Evolutionary conservation across 2,888 invertebrate species (phyloP).

Genomic region (Abrostola tripartita): DNA sequence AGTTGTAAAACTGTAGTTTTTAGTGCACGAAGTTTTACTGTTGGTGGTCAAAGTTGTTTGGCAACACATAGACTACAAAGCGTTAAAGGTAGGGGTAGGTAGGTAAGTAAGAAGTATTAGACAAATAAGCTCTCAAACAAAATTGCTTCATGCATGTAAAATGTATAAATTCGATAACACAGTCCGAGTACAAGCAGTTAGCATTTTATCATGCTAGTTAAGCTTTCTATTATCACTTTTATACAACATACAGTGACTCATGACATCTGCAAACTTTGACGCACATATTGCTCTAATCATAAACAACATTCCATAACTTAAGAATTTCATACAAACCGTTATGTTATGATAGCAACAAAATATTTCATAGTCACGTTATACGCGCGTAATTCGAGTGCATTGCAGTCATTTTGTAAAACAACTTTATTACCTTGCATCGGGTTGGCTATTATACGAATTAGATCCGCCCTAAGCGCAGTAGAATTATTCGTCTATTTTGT

Average conservation of each 20-base stretch:
- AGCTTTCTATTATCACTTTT: too few relatives aligned
- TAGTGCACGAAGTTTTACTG: too few relatives aligned
- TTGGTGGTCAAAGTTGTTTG: too few relatives aligned
- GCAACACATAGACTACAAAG: too few relatives aligned
- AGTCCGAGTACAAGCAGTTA: too few relatives aligned
- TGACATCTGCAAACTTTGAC: slow-evolving; percentile 8
- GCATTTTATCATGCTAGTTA: too few relatives aligned
- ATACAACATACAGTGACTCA: neutral
- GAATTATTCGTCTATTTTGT: neutral
- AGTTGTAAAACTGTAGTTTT: too few relatives aligned
- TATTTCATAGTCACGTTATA: slow-evolving; percentile 47
- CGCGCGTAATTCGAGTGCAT: slow-evolving; percentile 8
- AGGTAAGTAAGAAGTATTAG: too few relatives aligned
- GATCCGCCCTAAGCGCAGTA: neutral
- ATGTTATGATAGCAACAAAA: slow-evolving; percentile 37
- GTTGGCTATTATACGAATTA: neutral
- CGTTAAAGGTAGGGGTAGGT: too few relatives aligned
- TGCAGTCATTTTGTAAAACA: slow-evolving; percentile 37
- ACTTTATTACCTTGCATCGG: slow-evolving; percentile 28
- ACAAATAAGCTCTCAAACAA: too few relatives aligned
- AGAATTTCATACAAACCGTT: slow-evolving; percentile 44
- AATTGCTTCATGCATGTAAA: too few relatives aligned
- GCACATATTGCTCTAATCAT: slow-evolving; percentile 16
- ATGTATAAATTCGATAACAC: too few relatives aligned
- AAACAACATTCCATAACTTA: slow-evolving; percentile 41